These are phyloP conservation scores for Mola mola DNA, from an alignment of 2,113 vertebrate species.

Conservation along the genomic window DNA sequence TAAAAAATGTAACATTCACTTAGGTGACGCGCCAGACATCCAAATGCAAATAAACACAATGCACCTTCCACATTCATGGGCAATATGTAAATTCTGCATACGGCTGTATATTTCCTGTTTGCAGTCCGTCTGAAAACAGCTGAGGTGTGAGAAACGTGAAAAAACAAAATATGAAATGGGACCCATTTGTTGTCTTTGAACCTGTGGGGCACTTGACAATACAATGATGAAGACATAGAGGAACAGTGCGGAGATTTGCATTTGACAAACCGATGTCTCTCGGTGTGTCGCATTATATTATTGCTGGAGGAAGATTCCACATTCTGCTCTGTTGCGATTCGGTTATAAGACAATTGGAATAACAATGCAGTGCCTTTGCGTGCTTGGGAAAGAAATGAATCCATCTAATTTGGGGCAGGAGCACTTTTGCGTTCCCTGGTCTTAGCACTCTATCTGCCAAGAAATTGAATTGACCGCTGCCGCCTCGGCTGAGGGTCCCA, in stretches of 20 bases:
- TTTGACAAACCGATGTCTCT: conserved; percentile 81
- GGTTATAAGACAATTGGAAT: conserved; percentile 62
- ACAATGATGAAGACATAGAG: conserved; percentile 79
- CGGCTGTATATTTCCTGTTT: conserved; percentile 43
- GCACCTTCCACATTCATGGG: conserved; percentile 35
- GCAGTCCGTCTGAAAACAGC: conserved; percentile 66
- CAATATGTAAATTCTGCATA: conserved; percentile 60
- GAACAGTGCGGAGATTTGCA: conserved; percentile 76
- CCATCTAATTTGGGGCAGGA: conserved; percentile 58
- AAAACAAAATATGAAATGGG: conserved; percentile 67
- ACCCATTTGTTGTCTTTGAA: conserved; percentile 74
- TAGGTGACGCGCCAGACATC: conserved; percentile 47
- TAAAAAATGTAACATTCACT: conserved; percentile 42
- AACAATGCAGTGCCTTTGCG: neutral
- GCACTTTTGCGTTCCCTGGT: conserved; percentile 42
- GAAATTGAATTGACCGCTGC: conserved; percentile 37
- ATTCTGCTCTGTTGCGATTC: conserved; percentile 62
- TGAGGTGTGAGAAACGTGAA: conserved; percentile 66
- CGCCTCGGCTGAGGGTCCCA: conserved; percentile 19
- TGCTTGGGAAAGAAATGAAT: conserved; percentile 51
- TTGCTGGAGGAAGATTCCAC: conserved; percentile 66
- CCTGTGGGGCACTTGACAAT: conserved; percentile 79
- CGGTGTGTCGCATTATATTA: conserved; percentile 81
- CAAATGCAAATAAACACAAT: conserved; percentile 46
- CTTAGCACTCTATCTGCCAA: conserved; percentile 49